Conservation (phyloP, 2,888 invertebrate species). For the Leptothorax acervorum region DNA sequence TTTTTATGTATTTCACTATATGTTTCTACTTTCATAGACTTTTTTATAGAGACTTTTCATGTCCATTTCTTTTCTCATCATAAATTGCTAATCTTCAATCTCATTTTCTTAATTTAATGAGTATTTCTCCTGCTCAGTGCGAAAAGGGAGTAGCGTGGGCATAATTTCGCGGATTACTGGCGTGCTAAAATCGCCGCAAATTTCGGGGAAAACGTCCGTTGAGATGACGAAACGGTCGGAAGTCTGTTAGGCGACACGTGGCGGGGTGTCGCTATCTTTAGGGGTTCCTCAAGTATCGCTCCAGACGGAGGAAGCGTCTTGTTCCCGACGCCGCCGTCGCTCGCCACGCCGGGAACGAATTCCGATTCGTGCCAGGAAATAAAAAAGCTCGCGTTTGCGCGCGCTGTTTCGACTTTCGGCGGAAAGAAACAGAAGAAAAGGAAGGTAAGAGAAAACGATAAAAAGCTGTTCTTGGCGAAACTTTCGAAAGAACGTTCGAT, state of each 20-base stretch:
- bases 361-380: slow-evolving; percentile 49
- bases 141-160: neutral
- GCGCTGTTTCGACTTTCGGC: slow-evolving; percentile 23
- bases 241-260: slow-evolving; percentile 44
- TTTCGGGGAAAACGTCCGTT: slow-evolving; percentile 46
- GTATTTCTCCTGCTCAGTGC: neutral
- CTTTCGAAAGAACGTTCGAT: neutral
- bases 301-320: slow-evolving; percentile 43
- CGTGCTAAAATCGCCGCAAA: slow-evolving; percentile 23
- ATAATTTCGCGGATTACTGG: slow-evolving; percentile 12
- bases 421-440: neutral
- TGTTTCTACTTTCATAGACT: neutral
- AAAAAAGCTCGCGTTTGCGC: slow-evolving; percentile 11
- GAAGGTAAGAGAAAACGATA: neutral
- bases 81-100: neutral
- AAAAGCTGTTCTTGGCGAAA: neutral
- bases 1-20: neutral
- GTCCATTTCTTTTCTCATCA: neutral
- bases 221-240: slow-evolving; percentile 52
- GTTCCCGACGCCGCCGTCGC: slow-evolving; percentile 18
- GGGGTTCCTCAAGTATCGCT: slow-evolving; percentile 44
- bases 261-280: slow-evolving; percentile 58
- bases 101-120: slow-evolving; percentile 10
- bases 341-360: slow-evolving; percentile 39
- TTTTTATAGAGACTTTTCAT: neutral